Conservation (phyloP, 2,797 vertebrate species). For the Poeciliopsis paucimaculata region DNA sequence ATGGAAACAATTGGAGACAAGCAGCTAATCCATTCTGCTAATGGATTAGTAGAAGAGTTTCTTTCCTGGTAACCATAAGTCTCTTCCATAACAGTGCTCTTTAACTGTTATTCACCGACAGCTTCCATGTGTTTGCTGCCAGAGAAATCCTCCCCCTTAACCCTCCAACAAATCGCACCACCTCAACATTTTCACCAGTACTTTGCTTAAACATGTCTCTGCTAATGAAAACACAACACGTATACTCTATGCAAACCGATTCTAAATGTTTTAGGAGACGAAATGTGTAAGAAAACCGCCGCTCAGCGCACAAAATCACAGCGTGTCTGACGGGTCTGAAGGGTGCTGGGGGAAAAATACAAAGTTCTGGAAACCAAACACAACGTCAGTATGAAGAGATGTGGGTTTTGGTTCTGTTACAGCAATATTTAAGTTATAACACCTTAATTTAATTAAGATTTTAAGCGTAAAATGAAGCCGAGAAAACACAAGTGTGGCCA, state of each 20-base stretch:
- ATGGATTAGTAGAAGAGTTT: too few species aligned
- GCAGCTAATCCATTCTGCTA: too few species aligned
- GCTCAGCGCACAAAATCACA: neutral
- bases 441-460: neutral
- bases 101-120: too few species aligned
- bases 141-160: too few species aligned
- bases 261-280: slow-evolving; percentile 6
- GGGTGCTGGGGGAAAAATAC: neutral
- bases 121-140: too few species aligned
- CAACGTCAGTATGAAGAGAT: neutral
- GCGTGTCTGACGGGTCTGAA: slow-evolving; percentile 5
- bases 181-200: too few species aligned
- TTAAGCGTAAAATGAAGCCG: neutral
- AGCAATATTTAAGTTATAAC: neutral
- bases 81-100: too few species aligned
- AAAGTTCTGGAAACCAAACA: neutral
- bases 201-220: too few species aligned
- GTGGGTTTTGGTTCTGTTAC: neutral
- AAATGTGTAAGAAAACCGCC: slow-evolving; percentile 17
- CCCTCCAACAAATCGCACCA: too few species aligned
- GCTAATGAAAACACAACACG: too few species aligned
- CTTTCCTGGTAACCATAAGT: too few species aligned
- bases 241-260: neutral
- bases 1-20: too few species aligned
- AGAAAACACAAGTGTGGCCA: slow-evolving; percentile 37